Percentiles rank a stretch among this genome's conserved stretches.
phyloP scores from a whole-genome alignment of 2,888 invertebrate species.

The Glaucopsyche alexis region DNA sequence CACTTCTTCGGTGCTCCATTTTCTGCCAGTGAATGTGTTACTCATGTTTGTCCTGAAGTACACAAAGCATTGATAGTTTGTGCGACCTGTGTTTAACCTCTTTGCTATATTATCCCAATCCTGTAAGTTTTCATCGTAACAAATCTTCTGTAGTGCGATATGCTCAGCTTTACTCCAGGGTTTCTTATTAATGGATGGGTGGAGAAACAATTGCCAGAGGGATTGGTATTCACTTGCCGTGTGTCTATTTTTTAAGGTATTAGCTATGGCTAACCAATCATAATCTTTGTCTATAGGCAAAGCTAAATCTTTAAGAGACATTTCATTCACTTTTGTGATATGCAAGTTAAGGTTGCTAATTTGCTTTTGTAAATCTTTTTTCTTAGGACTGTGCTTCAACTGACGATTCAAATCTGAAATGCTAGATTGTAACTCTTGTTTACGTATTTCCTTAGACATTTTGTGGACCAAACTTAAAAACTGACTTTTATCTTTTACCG shows the following conservation, averaged over 20 bases:
- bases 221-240: conserved; percentile 82
- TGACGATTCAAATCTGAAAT: conserved; percentile 48
- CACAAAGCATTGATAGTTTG: conserved; percentile 85
- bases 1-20: conserved; percentile 86
- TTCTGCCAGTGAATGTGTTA: conserved; percentile 52
- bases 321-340: conserved; percentile 46
- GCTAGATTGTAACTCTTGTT: conserved; percentile 46
- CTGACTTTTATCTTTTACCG: conserved; percentile 76
- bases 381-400: conserved; percentile 36
- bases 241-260: conserved; percentile 76
- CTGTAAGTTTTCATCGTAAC: conserved; percentile 63
- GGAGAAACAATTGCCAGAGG: conserved; percentile 86
- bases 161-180: conserved; percentile 60
- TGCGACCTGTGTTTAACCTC: conserved; percentile 78
- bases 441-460: conserved; percentile 50
- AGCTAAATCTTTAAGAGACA: conserved; percentile 52
- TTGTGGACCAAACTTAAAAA: conserved; percentile 73
- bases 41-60: conserved; percentile 80
- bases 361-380: conserved; percentile 34
- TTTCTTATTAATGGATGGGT: conserved; percentile 82
- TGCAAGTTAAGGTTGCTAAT: conserved; percentile 45
- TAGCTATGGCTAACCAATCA: conserved; percentile 81
- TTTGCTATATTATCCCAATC: conserved; percentile 84
- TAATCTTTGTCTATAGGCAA: conserved; percentile 66
- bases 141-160: conserved; percentile 50